These are phyloP conservation scores for Siniperca scherzeri DNA, from an alignment of 2,797 vertebrate genomes.

Conservation along the genomic window DNA sequence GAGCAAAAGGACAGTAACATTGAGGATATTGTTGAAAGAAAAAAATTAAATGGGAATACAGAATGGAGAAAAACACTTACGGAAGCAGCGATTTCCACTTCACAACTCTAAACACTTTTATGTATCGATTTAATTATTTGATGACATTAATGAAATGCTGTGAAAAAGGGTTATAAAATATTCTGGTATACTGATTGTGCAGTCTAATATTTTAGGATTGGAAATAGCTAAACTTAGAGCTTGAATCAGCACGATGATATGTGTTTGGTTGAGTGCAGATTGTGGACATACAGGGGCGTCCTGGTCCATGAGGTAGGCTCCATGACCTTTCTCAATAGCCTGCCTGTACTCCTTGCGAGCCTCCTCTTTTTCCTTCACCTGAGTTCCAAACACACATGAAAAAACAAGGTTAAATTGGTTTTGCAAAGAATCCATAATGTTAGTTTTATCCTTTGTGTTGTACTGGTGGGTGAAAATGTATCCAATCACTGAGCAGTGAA, in stretches of 20 bases:
- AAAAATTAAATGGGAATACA: too few species aligned
- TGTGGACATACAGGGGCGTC: slow-evolving; percentile 86
- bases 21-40: too few species aligned
- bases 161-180: not conserved
- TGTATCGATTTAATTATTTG: not conserved
- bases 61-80: not conserved
- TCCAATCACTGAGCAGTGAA: not conserved
- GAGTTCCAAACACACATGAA: slow-evolving; percentile 48
- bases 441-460: not conserved
- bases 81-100: not conserved
- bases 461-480: not conserved
- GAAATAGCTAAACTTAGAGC: not conserved
- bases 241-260: not conserved
- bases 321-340: slow-evolving; percentile 88
- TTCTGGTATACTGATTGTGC: too few species aligned
- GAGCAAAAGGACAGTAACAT: too few species aligned
- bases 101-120: not conserved
- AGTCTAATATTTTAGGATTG: not conserved
- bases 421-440: not conserved
- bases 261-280: not conserved
- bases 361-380: slow-evolving; percentile 92
- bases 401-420: not conserved
- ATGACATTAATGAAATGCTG: not conserved
- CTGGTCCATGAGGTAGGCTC: slow-evolving; percentile 94
- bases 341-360: slow-evolving; percentile 88